phyloP scores from a whole-genome alignment of 2,888 invertebrate species.

The Parnassius apollo region DNA sequence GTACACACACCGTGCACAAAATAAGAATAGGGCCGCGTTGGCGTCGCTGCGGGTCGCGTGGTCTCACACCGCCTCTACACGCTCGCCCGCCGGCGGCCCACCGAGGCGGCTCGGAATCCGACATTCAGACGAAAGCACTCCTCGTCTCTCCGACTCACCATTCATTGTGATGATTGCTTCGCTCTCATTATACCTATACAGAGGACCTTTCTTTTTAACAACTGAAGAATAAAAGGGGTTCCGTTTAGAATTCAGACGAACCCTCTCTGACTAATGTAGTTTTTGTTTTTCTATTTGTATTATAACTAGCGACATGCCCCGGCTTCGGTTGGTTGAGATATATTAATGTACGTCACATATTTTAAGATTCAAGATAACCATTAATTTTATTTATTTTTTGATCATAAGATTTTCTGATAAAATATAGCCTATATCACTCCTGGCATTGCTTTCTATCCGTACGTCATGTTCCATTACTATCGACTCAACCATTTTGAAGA shows the following conservation, averaged over 20 bases:
- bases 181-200: constrained; percentile 61
- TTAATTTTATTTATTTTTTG: too few relatives aligned
- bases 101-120: constrained; percentile 40
- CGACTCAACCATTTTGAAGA: too few relatives aligned
- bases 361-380: too few relatives aligned
- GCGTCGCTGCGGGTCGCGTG: constrained; percentile 6
- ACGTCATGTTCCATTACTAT: too few relatives aligned
- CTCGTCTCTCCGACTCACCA: constrained; percentile 48
- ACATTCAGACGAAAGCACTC: constrained; percentile 59
- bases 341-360: too few relatives aligned
- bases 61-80: constrained; percentile 30
- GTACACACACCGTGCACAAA: constrained; percentile 1
- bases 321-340: too few relatives aligned
- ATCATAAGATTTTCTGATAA: too few relatives aligned
- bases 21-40: constrained; percentile 9
- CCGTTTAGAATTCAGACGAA: constrained; percentile 22
- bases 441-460: too few relatives aligned
- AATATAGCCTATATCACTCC: too few relatives aligned
- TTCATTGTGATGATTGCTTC: constrained; percentile 77
- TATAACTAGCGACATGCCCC: too few relatives aligned
- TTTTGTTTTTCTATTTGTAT: neutral
- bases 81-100: constrained; percentile 29
- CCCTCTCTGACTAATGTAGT: constrained; percentile 16
- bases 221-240: constrained; percentile 25
- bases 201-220: constrained; percentile 33